Percentiles rank a stretch among this genome's conserved stretches.
Evolutionary conservation across 1,140 invertebrate species (phyloP).

Genomic region (Kradibia gibbosae): DNA sequence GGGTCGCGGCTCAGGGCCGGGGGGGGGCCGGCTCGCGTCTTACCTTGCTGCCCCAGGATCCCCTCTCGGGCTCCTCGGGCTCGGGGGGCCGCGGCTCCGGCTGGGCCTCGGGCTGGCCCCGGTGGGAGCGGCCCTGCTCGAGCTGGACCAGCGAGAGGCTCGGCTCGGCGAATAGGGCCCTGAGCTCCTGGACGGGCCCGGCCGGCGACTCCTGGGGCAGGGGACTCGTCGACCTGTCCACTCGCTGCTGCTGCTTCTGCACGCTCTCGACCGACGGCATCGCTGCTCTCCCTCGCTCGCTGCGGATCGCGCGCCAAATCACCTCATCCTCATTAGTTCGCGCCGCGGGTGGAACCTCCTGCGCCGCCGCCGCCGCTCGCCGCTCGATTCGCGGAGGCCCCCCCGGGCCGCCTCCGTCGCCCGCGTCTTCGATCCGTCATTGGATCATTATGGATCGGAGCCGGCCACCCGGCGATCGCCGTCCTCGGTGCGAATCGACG

Average conservation of each 20-base stretch:
- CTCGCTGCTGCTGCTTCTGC: constrained; percentile 49
- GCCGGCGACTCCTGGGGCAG: constrained; percentile 49
- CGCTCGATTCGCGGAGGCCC: no score
- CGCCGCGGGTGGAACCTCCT: constrained; percentile 38
- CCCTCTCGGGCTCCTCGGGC: constrained; percentile 58
- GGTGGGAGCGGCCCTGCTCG: constrained; percentile 55
- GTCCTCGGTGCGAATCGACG: constrained; percentile 39
- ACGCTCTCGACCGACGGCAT: constrained; percentile 54
- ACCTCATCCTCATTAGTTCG: constrained; percentile 49
- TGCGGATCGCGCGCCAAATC: constrained; percentile 25
- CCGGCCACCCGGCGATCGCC: constrained; percentile 8
- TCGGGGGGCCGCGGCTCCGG: constrained; percentile 33
- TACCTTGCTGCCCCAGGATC: constrained; percentile 64
- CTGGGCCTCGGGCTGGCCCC: constrained; percentile 57
- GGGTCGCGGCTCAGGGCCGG: no score
- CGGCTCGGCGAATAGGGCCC: constrained; percentile 54
- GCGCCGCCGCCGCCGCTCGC: no score
- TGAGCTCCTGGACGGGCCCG: constrained; percentile 55
- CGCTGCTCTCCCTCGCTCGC: constrained; percentile 5
- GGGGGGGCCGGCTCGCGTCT: no score
- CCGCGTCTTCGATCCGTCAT: no score
- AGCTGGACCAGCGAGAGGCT: neutral
- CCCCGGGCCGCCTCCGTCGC: no score
- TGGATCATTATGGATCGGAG: constrained; percentile 30
- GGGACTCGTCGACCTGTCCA: constrained; percentile 66